Base-by-base conservation (phyloP, 2,113 vertebrate species). In the Erpornis zantholeuca region DNA sequence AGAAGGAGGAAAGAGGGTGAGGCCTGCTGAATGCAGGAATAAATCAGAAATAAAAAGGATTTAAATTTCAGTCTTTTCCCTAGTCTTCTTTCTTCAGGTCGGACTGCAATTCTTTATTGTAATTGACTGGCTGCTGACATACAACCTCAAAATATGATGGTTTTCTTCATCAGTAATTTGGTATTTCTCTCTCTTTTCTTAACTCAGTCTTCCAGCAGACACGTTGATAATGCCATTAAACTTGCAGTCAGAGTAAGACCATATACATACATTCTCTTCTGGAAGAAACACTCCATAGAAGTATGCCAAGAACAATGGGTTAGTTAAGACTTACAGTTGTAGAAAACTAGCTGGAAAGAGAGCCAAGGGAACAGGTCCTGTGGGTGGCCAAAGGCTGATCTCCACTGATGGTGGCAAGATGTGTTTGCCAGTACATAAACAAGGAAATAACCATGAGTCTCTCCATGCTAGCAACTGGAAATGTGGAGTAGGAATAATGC, bases 81-180 rank as follows among this genome's bases (percentile, higher is more conserved):
- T 54, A n/a, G 4, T 38, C 3, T 9, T 60, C 12, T 71, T 84
- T 50, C 21, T 61, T 61, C 18, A 36, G n/a, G 6, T 29, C 56
- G 49, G 29, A 27, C 44, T 66, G 15, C 29, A 53, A 35, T 29
- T 42, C 8, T 60, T 68, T 52, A 19, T 35, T 3, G 1, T 52
- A 66, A 56, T 29, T 45, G 35, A 27, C 16, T 63, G 15, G 8
- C n/a, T 80, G 35, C 52, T 89, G 35, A 27, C 7, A 12, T 18
- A 3, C 2, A 33, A 10, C 61, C n/a, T 66, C 15, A 63, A 61
- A 70, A 66, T 33, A 2, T 0, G 0, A 7, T 33, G 25, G 1
- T 42, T 73, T 90, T 70, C 12, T 75, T 65, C 12, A n/a, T 23
- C 1, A 10, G 7, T 8, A 77, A 45, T 66, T 90, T 72, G 44